phyloP scores from a whole-genome alignment of 1,140 invertebrate genomes.

The Leptinotarsa lineolata region DNA sequence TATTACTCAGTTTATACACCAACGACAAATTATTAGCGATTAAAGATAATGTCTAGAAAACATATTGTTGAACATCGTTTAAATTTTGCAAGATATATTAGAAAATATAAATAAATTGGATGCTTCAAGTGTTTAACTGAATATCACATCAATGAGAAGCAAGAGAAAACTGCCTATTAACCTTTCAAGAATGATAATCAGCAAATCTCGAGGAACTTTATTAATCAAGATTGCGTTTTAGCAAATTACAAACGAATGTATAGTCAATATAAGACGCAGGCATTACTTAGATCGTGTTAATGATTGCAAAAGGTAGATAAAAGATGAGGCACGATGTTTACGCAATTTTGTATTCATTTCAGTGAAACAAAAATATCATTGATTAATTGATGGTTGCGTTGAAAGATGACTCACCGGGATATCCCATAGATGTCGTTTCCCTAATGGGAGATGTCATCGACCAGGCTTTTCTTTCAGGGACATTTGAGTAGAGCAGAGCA shows the following conservation, averaged over 20 bases:
- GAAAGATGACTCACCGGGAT: too few species aligned
- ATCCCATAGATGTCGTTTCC: too few species aligned
- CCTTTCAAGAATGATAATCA: neutral
- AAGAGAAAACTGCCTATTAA: neutral
- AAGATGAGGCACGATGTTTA: neutral
- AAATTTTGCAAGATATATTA: slow-evolving; percentile 1
- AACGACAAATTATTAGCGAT: neutral
- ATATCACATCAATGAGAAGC: neutral
- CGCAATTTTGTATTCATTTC: too few species aligned
- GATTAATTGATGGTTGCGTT: too few species aligned
- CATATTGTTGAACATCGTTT: neutral
- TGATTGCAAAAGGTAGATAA: neutral
- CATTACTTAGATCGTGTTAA: neutral
- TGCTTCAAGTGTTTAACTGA: slow-evolving; percentile 1
- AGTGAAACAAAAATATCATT: too few species aligned
- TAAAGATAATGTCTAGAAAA: neutral
- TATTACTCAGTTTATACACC: neutral
- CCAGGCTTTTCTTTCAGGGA: too few species aligned
- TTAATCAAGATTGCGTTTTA: neutral
- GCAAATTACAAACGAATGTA: neutral
- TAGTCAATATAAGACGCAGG: neutral
- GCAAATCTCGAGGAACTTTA: neutral
- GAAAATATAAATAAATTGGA: neutral
- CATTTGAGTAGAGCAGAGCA: too few species aligned
- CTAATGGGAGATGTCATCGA: too few species aligned